These are phyloP conservation scores for Strongylocentrotus purpuratus DNA, from an alignment of 35 echinoderm and acorn worm species.

Conservation along the genomic window DNA sequence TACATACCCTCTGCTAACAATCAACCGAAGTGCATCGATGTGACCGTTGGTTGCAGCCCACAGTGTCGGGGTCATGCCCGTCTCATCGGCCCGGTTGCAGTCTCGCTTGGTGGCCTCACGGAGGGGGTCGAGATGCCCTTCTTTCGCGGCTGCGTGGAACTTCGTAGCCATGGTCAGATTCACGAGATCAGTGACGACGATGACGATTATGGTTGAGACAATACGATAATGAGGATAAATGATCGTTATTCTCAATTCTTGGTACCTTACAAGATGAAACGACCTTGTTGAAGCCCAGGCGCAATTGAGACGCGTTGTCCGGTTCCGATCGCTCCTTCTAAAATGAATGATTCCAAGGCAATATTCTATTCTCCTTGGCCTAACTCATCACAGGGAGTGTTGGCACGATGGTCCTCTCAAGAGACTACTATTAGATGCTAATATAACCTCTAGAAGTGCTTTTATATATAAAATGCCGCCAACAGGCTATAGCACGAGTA, in stretches of 20 bases:
- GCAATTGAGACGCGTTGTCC: no score
- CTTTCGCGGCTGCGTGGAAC: conserved; percentile 84
- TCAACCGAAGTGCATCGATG: conserved; percentile 71
- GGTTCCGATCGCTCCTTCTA: no score
- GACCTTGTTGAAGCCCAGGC: no score
- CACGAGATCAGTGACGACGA: no score
- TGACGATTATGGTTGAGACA: no score
- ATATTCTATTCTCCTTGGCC: neutral
- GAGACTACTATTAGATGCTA: neutral
- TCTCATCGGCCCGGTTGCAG: conserved; percentile 76
- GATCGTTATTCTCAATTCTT: no score
- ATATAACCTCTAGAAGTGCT: neutral
- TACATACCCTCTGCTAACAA: conserved; percentile 91
- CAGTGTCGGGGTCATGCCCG: conserved; percentile 89
- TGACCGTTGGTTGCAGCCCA: conserved; percentile 75
- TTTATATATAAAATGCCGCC: neutral
- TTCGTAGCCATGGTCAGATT: neutral
- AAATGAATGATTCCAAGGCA: no score
- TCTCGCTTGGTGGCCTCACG: conserved; percentile 81
- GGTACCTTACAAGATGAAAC: no score
- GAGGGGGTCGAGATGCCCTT: conserved; percentile 68
- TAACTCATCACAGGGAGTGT: neutral
- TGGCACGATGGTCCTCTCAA: neutral
- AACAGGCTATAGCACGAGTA: neutral
- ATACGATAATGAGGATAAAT: no score